Evolutionary conservation across 2,797 vertebrate species (phyloP), one percentile per base, ranked within the genome.

Genomic region (Chloroceryle amazona): DNA sequence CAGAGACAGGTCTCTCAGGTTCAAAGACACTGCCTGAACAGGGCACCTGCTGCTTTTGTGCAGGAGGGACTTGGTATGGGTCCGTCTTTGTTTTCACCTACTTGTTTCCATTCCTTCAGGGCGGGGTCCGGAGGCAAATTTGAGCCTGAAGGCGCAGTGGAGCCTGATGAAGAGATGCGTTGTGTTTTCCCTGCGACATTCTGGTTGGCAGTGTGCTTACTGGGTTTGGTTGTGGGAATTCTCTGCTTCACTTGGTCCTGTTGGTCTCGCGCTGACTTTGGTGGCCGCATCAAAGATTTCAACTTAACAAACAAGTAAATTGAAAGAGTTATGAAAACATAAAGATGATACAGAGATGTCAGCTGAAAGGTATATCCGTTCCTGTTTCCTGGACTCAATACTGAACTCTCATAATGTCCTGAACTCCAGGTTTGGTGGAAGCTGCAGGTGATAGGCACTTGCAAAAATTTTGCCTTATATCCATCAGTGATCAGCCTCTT

Each of bases 71-170:
- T 72, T 4, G 0, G 4, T 62, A 23, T 78, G 66, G 9, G 6
- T 0, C 21, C 20, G n/a, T 26, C 55, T 85, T 75, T 67, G 23
- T 51, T 89, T 95, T 89, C 84, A 93, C 96, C 31, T 95, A 99
- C 99, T 98, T 99, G 99, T 95, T 99, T 99, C 99, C 99, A 99
- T 61, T 99, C 99, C 76, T 95, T 62, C 98, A 98, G 19, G 96
- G 97, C 23, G 79, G 97, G n/a, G 82, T 97, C 29, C 98, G 98
- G 28, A 88, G 82, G 10, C 14, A 46, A 71, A 44, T 60, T 67
- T 15, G 89, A 76, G 46, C 17, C 44, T 82, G 63, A 98, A 98
- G 93, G 98, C 97, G 94, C 98, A 91, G 89, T 96, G 18, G 67
- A 88, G 54, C 47, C 54, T 1, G 18, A 37, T 39, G 82, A 76